Base-by-base conservation (phyloP, 2,888 invertebrate genomes). In the Choristoneura rosaceana region DNA sequence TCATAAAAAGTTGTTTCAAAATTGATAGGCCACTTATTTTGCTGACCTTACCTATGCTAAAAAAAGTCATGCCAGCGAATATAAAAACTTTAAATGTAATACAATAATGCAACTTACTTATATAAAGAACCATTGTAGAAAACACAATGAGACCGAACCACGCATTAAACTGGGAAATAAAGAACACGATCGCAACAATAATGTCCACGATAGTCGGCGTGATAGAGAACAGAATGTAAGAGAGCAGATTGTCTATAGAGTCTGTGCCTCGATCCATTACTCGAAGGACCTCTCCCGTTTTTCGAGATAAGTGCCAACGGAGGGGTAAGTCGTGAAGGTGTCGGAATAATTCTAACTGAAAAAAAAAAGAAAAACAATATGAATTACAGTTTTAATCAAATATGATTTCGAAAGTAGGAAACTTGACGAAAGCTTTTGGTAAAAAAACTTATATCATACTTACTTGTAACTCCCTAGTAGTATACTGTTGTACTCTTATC, bases 221-320 rank as follows among this genome's bases (percentile, higher is more conserved):
- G 78, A 99, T 99, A 60, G 98, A 98, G 92, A 99, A 99, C 58
- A 99, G 92, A 63, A 99, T 97, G 85, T 97, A 98, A 82, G 97
- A 98, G 0, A 99, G 95, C 10, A 99, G 94, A 88, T 97, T 98
- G 91, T 99, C 99, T 80, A 99, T 98, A 69, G 99, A 99, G 81
- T 98, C 98, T 0, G 99, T 99, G 77, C 99, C 99, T 75, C 99
- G 95, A 91, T 99, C 99, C 98, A 99, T 99, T 0, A 99, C 97
- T 47, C 99, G 95, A 2, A 99, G 93, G 0, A 99, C 99, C 94
- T 99, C 99, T 2, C 99, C 99, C 0, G 99, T 99, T 94, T 99
- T 99, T 12, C 99, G 94, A 1, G 97, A 95, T 47, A 99, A 92
- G 90, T 99, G 99, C 99, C 99, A 99, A 34, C 98, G 95, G 64